Percentiles rank a stretch among this genome's conserved stretches.
Evolutionary conservation across 2,797 vertebrate species (phyloP).

Genomic region (Cirrhinus mrigala): DNA sequence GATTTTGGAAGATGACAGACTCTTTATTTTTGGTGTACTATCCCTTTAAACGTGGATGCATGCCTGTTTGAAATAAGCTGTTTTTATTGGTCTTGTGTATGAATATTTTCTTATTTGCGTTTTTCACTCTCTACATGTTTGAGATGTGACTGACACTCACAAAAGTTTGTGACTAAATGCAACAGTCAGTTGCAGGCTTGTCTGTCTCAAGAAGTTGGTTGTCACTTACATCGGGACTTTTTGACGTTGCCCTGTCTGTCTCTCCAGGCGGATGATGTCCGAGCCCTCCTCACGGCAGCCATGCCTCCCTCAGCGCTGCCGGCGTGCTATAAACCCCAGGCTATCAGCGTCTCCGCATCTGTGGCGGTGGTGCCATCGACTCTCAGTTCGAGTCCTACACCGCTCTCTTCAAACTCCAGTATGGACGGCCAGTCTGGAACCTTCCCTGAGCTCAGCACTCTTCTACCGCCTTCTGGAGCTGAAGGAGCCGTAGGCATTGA

Average conservation of each 20-base stretch:
- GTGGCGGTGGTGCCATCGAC: slow-evolving; percentile 80
- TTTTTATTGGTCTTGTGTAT: background rate
- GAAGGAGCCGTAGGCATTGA: slow-evolving; percentile 93
- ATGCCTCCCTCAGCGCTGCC: slow-evolving; percentile 96
- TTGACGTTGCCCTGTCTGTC: background rate
- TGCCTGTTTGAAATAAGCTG: background rate
- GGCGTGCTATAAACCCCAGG: slow-evolving; percentile 93
- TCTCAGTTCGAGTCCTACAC: slow-evolving; percentile 67
- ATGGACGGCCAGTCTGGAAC: slow-evolving; percentile 1
- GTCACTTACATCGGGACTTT: background rate
- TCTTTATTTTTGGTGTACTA: background rate
- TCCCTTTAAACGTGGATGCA: background rate
- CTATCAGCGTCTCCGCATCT: slow-evolving; percentile 90
- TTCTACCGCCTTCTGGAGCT: slow-evolving; percentile 44
- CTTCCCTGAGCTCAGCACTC: slow-evolving; percentile 44
- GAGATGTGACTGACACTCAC: slow-evolving; percentile 2
- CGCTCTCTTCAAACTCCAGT: slow-evolving; percentile 63
- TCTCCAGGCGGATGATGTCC: slow-evolving; percentile 92
- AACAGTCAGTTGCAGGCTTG: background rate
- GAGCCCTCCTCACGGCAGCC: slow-evolving; percentile 93
- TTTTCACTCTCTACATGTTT: background rate
- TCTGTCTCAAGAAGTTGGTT: background rate
- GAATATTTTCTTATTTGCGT: background rate
- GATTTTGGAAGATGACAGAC: background rate
- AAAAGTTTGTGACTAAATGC: background rate